phyloP scores from a whole-genome alignment of 92 coral and sea anemone genomes.

The Epizoanthus stellaris region DNA sequence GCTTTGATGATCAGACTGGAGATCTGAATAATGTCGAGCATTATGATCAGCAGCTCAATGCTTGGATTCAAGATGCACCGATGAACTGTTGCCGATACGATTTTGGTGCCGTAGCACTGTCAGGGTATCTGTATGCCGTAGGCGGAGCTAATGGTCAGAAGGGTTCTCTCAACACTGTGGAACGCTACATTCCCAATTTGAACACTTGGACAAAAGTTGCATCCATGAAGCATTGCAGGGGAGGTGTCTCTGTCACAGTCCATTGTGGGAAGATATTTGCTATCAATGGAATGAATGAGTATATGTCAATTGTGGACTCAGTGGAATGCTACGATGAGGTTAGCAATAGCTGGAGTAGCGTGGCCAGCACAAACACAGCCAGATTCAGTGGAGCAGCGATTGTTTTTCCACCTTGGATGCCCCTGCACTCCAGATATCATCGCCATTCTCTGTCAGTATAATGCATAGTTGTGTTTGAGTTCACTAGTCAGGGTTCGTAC shows the following conservation, averaged over 20 bases:
- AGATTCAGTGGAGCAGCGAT: constrained; percentile 96
- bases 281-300: constrained; percentile 97
- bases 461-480: background rate
- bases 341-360: constrained; percentile 81
- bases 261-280: constrained; percentile 98
- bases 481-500: no score
- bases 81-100: constrained; percentile 91
- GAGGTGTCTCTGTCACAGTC: constrained; percentile 92
- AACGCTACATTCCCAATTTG: constrained; percentile 81
- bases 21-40: constrained; percentile 88
- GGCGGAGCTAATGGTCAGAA: constrained; percentile 98
- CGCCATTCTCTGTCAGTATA: constrained; percentile 25
- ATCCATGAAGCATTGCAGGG: constrained; percentile 88
- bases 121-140: constrained; percentile 92
- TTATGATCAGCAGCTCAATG: constrained; percentile 70
- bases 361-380: constrained; percentile 92
- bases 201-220: constrained; percentile 90
- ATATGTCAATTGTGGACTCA: constrained; percentile 93
- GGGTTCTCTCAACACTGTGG: constrained; percentile 92
- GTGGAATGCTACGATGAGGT: constrained; percentile 95
- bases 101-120: constrained; percentile 89
- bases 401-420: constrained; percentile 66
- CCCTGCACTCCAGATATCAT: constrained; percentile 18
- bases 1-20: constrained; percentile 93
- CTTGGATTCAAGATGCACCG: constrained; percentile 85